A percentile compares a stretch with the other conserved stretches of the same genome.
These are phyloP conservation scores for Lobophora halterata DNA, from an alignment of 2,888 invertebrate species.

Conservation along the genomic window DNA sequence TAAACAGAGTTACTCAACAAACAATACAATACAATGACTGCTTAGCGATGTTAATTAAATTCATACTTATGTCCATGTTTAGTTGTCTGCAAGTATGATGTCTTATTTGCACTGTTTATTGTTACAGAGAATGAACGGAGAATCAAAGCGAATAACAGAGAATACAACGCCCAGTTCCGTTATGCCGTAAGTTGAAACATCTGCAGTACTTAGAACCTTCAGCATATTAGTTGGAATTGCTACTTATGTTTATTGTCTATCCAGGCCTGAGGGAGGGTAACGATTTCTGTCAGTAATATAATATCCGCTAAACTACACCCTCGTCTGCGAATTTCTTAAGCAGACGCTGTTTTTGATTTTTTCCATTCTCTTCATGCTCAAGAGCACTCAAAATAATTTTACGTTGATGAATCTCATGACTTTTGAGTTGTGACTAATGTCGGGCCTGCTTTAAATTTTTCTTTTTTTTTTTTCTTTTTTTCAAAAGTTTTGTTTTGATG, in stretches of 20 bases:
- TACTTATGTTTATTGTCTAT: constrained; percentile 3
- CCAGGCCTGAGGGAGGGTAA: constrained; percentile 8
- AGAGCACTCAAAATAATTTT: not conserved
- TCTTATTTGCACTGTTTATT: constrained; percentile 49
- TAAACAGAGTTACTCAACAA: constrained; percentile 16
- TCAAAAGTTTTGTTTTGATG: too few species aligned
- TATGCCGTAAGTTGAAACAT: constrained; percentile 93
- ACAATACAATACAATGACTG: constrained; percentile 21
- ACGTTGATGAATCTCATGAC: not conserved
- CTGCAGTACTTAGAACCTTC: constrained; percentile 2
- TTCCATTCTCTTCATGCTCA: constrained; percentile 4
- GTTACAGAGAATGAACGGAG: constrained; percentile 96
- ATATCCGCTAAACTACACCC: constrained; percentile 9
- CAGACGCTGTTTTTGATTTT: constrained; percentile 7
- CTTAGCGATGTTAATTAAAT: constrained; percentile 28
- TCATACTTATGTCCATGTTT: constrained; percentile 20
- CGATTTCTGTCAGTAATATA: constrained; percentile 13
- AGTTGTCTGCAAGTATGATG: constrained; percentile 18
- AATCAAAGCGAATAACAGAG: constrained; percentile 98
- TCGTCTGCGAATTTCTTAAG: constrained; percentile 10
- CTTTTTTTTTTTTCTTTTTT: not conserved
- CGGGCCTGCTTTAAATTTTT: not conserved
- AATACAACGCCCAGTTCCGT: constrained; percentile 97
- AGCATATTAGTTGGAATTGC: constrained; percentile 8
- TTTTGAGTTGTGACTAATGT: not conserved